phyloP scores from a whole-genome alignment of 2,888 invertebrate genomes.

The Eristalis pertinax region DNA sequence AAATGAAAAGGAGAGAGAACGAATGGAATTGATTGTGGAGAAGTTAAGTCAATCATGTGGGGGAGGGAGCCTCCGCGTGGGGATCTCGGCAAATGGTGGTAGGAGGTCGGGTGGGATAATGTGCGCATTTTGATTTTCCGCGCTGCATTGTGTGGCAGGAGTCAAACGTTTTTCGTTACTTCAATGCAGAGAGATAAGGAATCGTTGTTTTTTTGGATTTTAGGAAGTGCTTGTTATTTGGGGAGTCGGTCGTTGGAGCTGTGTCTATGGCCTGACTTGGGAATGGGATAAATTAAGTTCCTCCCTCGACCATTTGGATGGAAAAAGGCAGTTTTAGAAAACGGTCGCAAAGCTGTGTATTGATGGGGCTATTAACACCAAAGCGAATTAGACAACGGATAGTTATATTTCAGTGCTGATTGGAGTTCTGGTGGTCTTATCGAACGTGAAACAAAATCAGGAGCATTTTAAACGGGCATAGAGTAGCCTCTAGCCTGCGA shows the following conservation, averaged over 20 bases:
- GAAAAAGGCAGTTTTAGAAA: too few species aligned
- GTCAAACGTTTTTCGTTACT: neutral
- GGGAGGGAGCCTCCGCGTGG: slow-evolving; percentile 47
- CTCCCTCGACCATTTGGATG: too few species aligned
- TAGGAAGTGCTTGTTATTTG: neutral
- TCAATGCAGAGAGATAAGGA: neutral
- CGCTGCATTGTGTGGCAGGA: slow-evolving; percentile 30
- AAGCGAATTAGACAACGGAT: too few species aligned
- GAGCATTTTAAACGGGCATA: too few species aligned
- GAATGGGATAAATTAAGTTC: neutral
- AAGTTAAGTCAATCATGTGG: slow-evolving; percentile 68
- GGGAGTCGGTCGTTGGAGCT: neutral
- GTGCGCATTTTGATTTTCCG: slow-evolving; percentile 64
- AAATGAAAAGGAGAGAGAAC: neutral
- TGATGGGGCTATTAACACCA: too few species aligned
- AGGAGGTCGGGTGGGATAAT: slow-evolving; percentile 28
- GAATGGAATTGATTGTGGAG: slow-evolving; percentile 68
- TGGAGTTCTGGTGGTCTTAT: too few species aligned
- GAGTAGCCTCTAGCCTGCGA: too few species aligned
- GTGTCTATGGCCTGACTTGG: neutral
- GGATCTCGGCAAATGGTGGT: slow-evolving; percentile 21
- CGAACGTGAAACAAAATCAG: too few species aligned
- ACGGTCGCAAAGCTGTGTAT: too few species aligned
- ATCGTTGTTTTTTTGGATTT: neutral
- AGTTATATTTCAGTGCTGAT: too few species aligned